Base-by-base conservation (phyloP, 2,797 vertebrate genomes). In the Myotis daubentonii region DNA sequence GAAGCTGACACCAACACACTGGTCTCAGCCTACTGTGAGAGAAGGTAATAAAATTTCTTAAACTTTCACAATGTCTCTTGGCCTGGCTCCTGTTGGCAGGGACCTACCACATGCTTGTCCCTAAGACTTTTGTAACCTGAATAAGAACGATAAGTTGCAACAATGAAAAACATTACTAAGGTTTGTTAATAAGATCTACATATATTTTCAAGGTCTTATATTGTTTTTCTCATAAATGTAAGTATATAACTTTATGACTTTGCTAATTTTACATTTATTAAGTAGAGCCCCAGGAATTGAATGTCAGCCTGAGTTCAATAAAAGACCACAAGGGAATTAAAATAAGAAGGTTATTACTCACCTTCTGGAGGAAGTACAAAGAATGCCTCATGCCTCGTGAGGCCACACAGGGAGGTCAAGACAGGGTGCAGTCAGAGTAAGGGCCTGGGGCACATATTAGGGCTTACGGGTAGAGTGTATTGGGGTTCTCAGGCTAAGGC, bases 181-280 rank as follows among this genome's bases (percentile, higher is more conserved):
- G 81, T 51, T 33, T 22, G 47, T 71, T 90, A 28, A 22, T 70
- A 83, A 79, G 16, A 57, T 30, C 20, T 36, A 23, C 6, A 47
- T n/a, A 19, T 72, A 83, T 70, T 87, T 93, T 89, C 53, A 71
- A 88, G 10, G 23, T 87, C 20, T 36, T 38, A 8, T 76, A 41
- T 49, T 93, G 3, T 89, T 75, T 95, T 83, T 88, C 17, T 47
- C 20, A 23, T 70, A 78, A 87, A 87, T 51, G 8, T 38, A 87
- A 82, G 3, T 51, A 3, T 70, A 33, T 6, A 75, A 23, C 13
- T 75, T 44, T 41, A 74, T 7, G 33, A 53, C 71, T 75, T 84
- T 66, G 47, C 4, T 65, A 75, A 33, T 75, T 66, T 33, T 66
- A 66, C 20, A 44, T 33, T 75, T 74, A 28, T 28, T 53, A 75